phyloP scores from a whole-genome alignment of 2,797 vertebrate species.

The Danio tinwini region DNA sequence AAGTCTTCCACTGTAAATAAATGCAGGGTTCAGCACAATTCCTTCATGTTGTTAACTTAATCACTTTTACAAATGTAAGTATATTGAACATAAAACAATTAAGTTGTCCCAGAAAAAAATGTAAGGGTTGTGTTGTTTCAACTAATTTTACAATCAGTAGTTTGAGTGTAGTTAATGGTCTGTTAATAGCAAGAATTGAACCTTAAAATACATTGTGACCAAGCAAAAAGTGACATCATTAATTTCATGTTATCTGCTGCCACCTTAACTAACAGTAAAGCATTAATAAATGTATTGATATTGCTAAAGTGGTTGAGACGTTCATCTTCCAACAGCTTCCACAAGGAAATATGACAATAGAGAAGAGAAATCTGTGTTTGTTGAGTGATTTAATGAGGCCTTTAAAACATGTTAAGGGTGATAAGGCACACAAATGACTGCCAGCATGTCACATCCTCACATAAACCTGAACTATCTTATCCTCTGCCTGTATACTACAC shows the following conservation, averaged over 20 bases:
- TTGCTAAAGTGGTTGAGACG: background rate
- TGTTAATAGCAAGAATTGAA: too few relatives aligned
- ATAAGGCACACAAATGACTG: slow-evolving; percentile 5
- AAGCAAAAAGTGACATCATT: background rate
- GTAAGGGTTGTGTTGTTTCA: too few relatives aligned
- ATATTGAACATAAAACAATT: too few relatives aligned
- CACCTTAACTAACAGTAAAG: background rate
- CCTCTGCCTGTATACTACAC: slow-evolving; percentile 59
- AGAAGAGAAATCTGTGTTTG: background rate
- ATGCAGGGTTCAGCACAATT: too few relatives aligned
- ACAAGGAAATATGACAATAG: background rate
- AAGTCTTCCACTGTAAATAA: too few relatives aligned
- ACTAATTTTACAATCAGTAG: too few relatives aligned
- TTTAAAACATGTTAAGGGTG: slow-evolving; percentile 9
- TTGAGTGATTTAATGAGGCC: background rate
- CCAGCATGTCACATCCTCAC: slow-evolving; percentile 21
- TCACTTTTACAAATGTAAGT: too few relatives aligned
- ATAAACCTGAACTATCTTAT: slow-evolving; percentile 47
- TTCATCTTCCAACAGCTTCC: background rate
- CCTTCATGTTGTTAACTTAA: too few relatives aligned
- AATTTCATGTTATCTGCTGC: background rate
- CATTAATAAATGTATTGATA: background rate
- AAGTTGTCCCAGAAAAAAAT: too few relatives aligned
- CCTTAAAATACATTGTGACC: too few relatives aligned
- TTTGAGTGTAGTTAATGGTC: too few relatives aligned